These are phyloP conservation scores for Apis florea DNA, from an alignment of 1,140 invertebrate genomes.

Conservation along the genomic window DNA sequence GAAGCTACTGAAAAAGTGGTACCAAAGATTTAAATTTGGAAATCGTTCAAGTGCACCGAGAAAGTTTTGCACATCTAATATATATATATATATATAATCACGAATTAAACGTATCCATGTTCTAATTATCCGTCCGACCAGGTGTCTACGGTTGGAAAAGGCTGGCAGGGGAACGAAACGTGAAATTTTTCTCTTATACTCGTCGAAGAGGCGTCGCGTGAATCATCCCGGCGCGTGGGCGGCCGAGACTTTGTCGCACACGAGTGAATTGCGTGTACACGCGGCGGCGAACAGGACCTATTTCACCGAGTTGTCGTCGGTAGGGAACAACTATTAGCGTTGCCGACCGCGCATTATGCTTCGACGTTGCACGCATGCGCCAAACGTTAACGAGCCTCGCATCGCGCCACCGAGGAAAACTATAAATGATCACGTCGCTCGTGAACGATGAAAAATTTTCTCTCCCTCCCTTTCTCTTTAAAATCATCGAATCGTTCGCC, in stretches of 20 bases:
- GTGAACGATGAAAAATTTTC: too few species aligned
- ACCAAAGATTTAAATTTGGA: too few species aligned
- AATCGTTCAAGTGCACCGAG: too few species aligned
- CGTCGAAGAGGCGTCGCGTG: conserved; percentile 61
- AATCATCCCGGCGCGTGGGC: conserved; percentile 62
- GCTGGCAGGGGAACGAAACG: background rate
- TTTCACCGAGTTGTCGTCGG: conserved; percentile 68
- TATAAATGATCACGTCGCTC: too few species aligned
- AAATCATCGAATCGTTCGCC: too few species aligned
- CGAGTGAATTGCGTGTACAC: conserved; percentile 26
- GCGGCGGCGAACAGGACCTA: conserved; percentile 53
- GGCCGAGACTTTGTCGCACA: conserved; percentile 24
- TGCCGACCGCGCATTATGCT: conserved; percentile 69
- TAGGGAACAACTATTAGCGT: conserved; percentile 69
- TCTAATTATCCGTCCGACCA: conserved; percentile 5
- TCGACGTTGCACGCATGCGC: conserved; percentile 63
- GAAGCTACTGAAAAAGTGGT: too few species aligned
- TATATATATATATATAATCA: background rate
- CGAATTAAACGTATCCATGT: background rate
- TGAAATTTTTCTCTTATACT: conserved; percentile 47
- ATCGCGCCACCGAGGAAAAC: too few species aligned
- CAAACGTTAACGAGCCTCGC: too few species aligned
- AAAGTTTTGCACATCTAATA: too few species aligned
- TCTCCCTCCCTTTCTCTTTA: too few species aligned
- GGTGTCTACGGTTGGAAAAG: background rate